Evolutionary conservation across 1,140 invertebrate genomes (phyloP).

Genomic region (Kradibia gibbosae): DNA sequence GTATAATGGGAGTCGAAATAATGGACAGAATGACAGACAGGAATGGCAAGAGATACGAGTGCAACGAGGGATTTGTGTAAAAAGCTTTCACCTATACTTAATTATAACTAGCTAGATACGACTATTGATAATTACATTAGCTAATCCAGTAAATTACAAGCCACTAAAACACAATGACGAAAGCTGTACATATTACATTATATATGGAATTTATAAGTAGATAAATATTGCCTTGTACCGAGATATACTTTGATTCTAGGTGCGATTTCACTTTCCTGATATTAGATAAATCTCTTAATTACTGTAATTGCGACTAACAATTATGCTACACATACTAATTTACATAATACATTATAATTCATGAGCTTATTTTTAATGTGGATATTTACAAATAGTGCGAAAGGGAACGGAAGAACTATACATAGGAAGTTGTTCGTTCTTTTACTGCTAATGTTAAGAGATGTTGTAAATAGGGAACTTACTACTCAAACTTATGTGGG

Average conservation of each 20-base stretch:
- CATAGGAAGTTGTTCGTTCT: background rate
- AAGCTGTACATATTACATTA: background rate
- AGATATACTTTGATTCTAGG: background rate
- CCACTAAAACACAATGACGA: background rate
- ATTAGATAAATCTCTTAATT: background rate
- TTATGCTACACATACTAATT: background rate
- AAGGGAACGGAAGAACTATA: too few species aligned
- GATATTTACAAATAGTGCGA: background rate
- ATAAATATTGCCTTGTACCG: background rate
- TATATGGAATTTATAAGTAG: background rate
- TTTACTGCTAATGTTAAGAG: background rate
- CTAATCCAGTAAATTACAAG: constrained; percentile 14
- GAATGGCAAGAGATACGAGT: constrained; percentile 12
- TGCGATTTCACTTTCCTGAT: background rate
- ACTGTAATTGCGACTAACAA: background rate
- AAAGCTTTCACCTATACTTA: constrained; percentile 43
- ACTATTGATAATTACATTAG: constrained; percentile 18
- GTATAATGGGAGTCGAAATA: background rate
- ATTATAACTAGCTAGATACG: constrained; percentile 4
- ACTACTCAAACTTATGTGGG: background rate
- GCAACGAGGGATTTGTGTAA: constrained; percentile 24
- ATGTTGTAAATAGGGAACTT: background rate
- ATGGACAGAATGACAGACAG: constrained; percentile 38
- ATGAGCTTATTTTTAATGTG: background rate
- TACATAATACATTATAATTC: background rate